These are phyloP conservation scores for Theocolax elegans DNA, from an alignment of 1,140 invertebrate species.

Conservation along the genomic window DNA sequence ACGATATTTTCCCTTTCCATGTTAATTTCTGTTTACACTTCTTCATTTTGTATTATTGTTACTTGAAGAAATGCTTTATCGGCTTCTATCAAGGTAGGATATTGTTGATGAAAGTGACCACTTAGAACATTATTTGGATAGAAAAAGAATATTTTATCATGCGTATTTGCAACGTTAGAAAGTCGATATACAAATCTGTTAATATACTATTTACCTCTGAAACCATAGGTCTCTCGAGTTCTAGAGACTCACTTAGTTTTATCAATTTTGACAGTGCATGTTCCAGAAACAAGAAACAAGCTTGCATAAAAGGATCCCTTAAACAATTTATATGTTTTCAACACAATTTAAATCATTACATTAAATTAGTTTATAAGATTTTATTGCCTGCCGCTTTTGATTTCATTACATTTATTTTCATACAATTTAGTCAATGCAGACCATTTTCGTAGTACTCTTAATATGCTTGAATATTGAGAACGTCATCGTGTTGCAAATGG, in stretches of 20 bases:
- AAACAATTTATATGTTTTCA: background rate
- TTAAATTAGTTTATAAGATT: no score
- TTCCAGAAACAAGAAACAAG: no score
- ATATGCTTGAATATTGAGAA: no score
- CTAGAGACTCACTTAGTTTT: conserved; percentile 1
- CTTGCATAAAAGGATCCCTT: background rate
- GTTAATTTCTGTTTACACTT: background rate
- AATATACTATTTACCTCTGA: background rate
- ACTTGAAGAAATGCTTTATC: background rate
- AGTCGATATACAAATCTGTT: background rate
- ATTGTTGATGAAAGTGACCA: background rate
- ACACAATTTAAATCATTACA: no score
- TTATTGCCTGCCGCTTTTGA: no score
- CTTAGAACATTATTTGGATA: background rate
- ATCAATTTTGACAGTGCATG: background rate
- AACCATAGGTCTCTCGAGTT: background rate
- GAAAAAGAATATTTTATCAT: no score
- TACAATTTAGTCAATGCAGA: no score
- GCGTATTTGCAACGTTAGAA: background rate
- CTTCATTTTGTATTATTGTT: background rate
- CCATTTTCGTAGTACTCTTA: no score
- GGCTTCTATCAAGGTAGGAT: background rate
- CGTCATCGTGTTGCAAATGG: no score
- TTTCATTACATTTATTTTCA: no score
- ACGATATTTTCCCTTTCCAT: background rate